These are phyloP conservation scores for Palaemon carinicauda DNA, from an alignment of 1,140 invertebrate genomes.

Conservation along the genomic window DNA sequence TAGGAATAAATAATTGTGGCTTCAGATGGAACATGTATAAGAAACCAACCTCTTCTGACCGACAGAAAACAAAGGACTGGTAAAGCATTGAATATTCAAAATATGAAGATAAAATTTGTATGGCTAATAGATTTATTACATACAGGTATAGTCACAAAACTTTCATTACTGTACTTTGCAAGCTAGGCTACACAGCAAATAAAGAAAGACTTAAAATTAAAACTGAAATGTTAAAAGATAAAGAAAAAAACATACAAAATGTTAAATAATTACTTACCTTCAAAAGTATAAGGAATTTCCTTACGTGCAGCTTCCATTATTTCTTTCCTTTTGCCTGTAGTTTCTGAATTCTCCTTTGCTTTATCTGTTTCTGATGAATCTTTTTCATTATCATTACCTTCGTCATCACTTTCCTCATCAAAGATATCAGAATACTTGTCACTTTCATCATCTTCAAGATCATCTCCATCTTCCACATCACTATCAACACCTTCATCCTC, in stretches of 20 bases:
- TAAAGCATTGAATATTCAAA: too few species aligned
- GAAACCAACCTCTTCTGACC: too few species aligned
- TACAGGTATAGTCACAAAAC: not conserved
- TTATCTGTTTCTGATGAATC: slow-evolving; percentile 18
- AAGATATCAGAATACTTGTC: not conserved
- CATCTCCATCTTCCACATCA: not conserved
- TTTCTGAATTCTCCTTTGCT: slow-evolving; percentile 55
- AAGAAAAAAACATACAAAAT: too few species aligned
- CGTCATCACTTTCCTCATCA: slow-evolving; percentile 41
- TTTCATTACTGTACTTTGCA: too few species aligned
- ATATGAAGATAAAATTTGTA: too few species aligned
- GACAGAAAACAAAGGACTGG: not conserved
- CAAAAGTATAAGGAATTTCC: slow-evolving; percentile 77
- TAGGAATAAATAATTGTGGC: not conserved
- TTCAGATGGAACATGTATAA: too few species aligned
- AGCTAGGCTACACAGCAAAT: too few species aligned
- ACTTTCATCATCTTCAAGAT: not conserved
- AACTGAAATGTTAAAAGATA: too few species aligned
- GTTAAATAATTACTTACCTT: slow-evolving; percentile 61
- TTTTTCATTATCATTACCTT: slow-evolving; percentile 38
- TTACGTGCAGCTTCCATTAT: slow-evolving; percentile 71
- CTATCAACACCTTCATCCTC: not conserved
- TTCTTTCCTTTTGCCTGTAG: slow-evolving; percentile 66
- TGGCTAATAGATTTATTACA: too few species aligned
- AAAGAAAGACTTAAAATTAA: too few species aligned